These are phyloP conservation scores for Bombus soroeensis DNA, from an alignment of 1,140 invertebrate genomes.

Conservation along the genomic window DNA sequence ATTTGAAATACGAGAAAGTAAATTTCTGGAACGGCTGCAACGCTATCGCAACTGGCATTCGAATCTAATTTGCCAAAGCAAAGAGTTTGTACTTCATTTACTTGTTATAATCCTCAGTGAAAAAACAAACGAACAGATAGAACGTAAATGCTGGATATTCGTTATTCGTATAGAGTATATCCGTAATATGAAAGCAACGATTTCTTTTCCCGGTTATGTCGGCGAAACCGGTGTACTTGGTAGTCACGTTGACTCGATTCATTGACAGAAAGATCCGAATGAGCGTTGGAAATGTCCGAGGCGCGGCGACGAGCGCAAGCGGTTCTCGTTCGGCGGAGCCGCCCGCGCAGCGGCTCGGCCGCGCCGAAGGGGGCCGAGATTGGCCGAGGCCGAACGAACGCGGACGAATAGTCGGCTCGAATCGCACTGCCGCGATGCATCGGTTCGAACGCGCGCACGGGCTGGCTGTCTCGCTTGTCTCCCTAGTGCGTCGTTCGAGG, in stretches of 20 bases:
- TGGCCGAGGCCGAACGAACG: slow-evolving; percentile 47
- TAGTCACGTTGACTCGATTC: slow-evolving; percentile 20
- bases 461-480: slow-evolving; percentile 50
- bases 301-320: not conserved
- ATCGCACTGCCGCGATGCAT: slow-evolving; percentile 71
- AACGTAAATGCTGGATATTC: too few relatives aligned
- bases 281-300: slow-evolving; percentile 3
- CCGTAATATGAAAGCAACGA: too few relatives aligned
- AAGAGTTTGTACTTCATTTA: too few relatives aligned
- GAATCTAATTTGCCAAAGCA: too few relatives aligned
- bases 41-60: too few relatives aligned
- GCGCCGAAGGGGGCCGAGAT: slow-evolving; percentile 54
- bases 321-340: slow-evolving; percentile 39
- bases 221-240: not conserved
- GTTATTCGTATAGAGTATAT: too few relatives aligned
- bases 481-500: slow-evolving; percentile 44
- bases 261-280: slow-evolving; percentile 34
- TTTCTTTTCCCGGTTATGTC: not conserved
- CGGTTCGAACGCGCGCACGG: slow-evolving; percentile 60
- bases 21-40: too few relatives aligned
- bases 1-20: not conserved
- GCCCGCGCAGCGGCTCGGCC: slow-evolving; percentile 55
- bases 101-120: accelerated
- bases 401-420: slow-evolving; percentile 70
- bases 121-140: too few relatives aligned